phyloP scores from a whole-genome alignment of 1,140 invertebrate species.

The Argopecten irradians region DNA sequence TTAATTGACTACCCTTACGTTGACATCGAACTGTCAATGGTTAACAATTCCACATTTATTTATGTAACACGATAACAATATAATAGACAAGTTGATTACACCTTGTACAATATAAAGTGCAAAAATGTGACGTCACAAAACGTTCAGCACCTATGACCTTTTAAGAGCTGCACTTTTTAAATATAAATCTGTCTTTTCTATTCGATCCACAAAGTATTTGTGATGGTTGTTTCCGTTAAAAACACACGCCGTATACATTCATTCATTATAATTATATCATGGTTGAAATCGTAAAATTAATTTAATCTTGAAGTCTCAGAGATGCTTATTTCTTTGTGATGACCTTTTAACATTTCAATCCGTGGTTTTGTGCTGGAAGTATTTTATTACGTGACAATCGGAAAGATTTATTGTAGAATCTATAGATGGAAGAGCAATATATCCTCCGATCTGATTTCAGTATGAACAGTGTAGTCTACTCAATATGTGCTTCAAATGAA shows the following conservation, averaged over 20 bases:
- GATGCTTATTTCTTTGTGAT: background rate
- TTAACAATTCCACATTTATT: background rate
- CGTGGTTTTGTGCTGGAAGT: background rate
- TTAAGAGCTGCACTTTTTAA: background rate
- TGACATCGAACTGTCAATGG: background rate
- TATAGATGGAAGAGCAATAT: too few species aligned
- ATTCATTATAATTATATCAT: background rate
- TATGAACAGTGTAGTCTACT: too few species aligned
- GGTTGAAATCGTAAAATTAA: background rate
- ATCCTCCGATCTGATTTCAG: too few species aligned
- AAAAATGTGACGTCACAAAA: background rate
- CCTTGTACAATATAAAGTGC: background rate
- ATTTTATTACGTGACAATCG: background rate
- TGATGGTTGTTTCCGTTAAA: background rate
- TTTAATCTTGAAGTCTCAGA: background rate
- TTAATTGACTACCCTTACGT: background rate
- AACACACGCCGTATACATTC: background rate
- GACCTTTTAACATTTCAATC: background rate
- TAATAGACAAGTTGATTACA: background rate
- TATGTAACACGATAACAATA: background rate
- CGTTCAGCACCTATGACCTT: background rate
- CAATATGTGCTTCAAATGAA: too few species aligned
- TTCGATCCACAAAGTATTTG: background rate
- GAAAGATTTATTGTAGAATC: background rate
- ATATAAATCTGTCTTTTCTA: background rate